Conservation (phyloP, 2,797 vertebrate species). For the Florisuga fusca region DNA sequence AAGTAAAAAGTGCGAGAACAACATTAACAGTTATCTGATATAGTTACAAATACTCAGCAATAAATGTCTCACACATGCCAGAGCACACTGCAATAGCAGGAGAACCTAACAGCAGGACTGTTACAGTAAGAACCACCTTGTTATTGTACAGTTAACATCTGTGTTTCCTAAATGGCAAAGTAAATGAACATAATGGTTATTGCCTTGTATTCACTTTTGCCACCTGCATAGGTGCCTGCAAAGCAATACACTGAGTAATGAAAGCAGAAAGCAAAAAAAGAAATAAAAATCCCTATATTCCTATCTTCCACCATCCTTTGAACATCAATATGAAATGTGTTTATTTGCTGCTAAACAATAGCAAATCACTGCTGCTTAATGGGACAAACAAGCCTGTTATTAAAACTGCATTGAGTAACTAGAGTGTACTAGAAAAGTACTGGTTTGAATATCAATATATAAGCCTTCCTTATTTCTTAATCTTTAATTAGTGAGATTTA, state of each 20-base stretch:
- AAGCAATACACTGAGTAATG: background rate
- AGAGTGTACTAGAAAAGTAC: background rate
- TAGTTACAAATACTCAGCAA: slow-evolving; percentile 29
- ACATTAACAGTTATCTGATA: background rate
- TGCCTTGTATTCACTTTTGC: slow-evolving; percentile 56
- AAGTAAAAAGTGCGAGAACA: slow-evolving; percentile 3
- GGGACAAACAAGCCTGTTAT: background rate
- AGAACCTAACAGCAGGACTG: slow-evolving; percentile 57
- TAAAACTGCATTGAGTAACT: background rate
- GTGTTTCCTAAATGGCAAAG: slow-evolving; percentile 70
- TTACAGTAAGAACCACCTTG: slow-evolving; percentile 58
- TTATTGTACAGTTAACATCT: slow-evolving; percentile 74
- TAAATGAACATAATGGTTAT: slow-evolving; percentile 72
- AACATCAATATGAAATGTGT: background rate
- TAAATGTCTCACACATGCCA: background rate
- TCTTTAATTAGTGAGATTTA: background rate
- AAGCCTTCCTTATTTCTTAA: background rate
- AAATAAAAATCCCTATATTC: background rate
- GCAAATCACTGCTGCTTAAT: background rate
- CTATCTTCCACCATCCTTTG: background rate
- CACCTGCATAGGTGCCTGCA: slow-evolving; percentile 42
- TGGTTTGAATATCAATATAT: background rate
- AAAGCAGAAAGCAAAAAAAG: background rate
- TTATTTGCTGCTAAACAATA: background rate
- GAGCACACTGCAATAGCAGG: slow-evolving; percentile 1